Conservation (phyloP, 2,888 invertebrate species). For the Emmelina monodactyla region DNA sequence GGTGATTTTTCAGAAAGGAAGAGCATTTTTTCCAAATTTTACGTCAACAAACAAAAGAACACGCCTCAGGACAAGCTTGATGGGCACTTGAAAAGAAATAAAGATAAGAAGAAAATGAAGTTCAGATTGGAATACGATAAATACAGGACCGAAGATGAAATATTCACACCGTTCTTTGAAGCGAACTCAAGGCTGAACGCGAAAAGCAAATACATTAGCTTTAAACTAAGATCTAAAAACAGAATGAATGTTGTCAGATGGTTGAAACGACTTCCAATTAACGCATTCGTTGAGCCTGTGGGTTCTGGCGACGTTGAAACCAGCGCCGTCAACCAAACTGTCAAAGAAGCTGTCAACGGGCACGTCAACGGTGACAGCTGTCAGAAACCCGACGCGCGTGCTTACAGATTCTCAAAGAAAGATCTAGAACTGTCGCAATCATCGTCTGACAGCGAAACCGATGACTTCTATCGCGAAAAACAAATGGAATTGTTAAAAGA, state of each 20-base stretch:
- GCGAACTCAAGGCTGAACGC: conserved; percentile 28
- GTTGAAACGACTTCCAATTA: conserved; percentile 21
- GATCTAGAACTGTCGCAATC: conserved; percentile 39
- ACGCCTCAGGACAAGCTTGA: neutral
- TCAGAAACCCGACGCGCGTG: conserved; percentile 11
- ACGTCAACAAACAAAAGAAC: neutral
- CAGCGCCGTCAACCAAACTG: conserved; percentile 19
- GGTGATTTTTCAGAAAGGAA: conserved; percentile 24
- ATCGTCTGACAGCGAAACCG: conserved; percentile 43
- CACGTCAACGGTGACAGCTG: conserved; percentile 10
- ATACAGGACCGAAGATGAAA: conserved; percentile 27
- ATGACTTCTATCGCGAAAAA: conserved; percentile 28
- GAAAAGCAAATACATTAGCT: conserved; percentile 29
- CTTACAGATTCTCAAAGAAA: conserved; percentile 27
- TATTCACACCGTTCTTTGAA: conserved; percentile 23
- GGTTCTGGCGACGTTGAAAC: conserved; percentile 25
- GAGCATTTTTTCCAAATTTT: neutral
- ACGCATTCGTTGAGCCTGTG: conserved; percentile 18
- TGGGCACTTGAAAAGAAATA: conserved; percentile 21
- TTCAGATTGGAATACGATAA: conserved; percentile 9
- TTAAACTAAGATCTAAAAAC: conserved; percentile 18
- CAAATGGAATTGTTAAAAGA: conserved; percentile 34
- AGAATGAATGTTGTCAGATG: conserved; percentile 26
- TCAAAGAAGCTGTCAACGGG: conserved; percentile 19
- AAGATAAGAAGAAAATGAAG: conserved; percentile 9